These are phyloP conservation scores for Apteryx owenii DNA, from an alignment of 2,113 vertebrate genomes.

Conservation along the genomic window DNA sequence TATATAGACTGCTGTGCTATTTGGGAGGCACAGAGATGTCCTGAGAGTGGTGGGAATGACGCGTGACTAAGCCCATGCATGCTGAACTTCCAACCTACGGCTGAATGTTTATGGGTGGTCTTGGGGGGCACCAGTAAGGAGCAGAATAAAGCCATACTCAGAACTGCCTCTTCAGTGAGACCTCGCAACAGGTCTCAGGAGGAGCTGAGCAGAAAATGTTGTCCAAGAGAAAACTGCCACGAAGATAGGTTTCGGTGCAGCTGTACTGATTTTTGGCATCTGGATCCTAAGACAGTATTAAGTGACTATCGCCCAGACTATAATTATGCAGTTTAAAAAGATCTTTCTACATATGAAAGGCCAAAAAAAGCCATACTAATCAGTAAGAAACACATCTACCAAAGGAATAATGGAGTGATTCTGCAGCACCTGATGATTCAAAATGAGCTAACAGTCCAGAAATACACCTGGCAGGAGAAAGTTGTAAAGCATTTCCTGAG, in stretches of 20 bases:
- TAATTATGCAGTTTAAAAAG: background rate
- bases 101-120: background rate
- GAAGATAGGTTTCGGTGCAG: background rate
- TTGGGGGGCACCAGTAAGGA: background rate
- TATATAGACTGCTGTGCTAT: background rate
- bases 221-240: background rate
- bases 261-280: background rate
- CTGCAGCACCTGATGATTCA: background rate
- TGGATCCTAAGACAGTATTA: background rate
- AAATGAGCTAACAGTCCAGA: background rate
- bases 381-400: background rate
- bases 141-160: background rate
- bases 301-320: background rate
- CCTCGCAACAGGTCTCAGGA: background rate
- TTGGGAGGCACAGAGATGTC: background rate
- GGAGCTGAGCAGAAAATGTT: background rate
- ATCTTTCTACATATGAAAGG: background rate
- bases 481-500: background rate
- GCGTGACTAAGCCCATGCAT: background rate
- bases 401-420: background rate
- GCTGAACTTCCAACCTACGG: rapidly evolving
- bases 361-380: background rate
- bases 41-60: background rate
- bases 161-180: background rate
- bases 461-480: background rate